A percentile compares a stretch with the other conserved stretches of the same genome.
These are phyloP conservation scores for Rousettus madagascariensis DNA, from an alignment of 2,797 vertebrate genomes.

Conservation along the genomic window DNA sequence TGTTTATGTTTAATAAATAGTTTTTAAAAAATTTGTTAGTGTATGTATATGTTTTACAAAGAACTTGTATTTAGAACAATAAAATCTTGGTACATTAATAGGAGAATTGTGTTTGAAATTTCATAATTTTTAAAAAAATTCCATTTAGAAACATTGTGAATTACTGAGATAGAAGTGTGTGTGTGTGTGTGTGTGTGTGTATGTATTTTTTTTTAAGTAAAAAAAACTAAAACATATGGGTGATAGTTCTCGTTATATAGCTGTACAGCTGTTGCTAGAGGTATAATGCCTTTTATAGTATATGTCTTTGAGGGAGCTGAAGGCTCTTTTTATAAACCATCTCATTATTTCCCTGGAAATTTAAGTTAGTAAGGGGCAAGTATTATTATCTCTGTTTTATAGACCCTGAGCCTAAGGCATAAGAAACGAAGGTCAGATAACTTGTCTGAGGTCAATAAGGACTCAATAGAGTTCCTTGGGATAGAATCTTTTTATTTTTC, in stretches of 20 bases:
- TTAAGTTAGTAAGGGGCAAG: conserved; percentile 22
- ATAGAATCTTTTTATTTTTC: background rate
- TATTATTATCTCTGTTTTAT: conserved; percentile 47
- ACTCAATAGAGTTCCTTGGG: background rate
- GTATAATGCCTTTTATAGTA: conserved; percentile 66
- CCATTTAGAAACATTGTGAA: background rate
- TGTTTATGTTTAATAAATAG: background rate
- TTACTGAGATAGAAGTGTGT: background rate
- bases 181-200: too few relatives aligned
- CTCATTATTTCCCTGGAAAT: conserved; percentile 65
- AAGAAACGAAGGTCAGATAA: conserved; percentile 11
- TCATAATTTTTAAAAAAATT: background rate
- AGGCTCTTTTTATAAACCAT: conserved; percentile 60
- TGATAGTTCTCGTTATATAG: conserved; percentile 18
- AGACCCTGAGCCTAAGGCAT: conserved; percentile 35
- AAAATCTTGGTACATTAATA: background rate
- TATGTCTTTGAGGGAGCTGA: conserved; percentile 68
- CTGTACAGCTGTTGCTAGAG: conserved; percentile 54
- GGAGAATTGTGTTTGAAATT: background rate
- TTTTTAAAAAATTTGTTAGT: background rate
- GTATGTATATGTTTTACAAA: background rate
- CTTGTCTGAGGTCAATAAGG: conserved; percentile 5
- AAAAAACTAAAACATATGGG: background rate
- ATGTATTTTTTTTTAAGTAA: background rate
- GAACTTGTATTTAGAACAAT: background rate